These are phyloP conservation scores for Amiota mariae DNA, from an alignment of 2,888 invertebrate species.

Conservation along the genomic window DNA sequence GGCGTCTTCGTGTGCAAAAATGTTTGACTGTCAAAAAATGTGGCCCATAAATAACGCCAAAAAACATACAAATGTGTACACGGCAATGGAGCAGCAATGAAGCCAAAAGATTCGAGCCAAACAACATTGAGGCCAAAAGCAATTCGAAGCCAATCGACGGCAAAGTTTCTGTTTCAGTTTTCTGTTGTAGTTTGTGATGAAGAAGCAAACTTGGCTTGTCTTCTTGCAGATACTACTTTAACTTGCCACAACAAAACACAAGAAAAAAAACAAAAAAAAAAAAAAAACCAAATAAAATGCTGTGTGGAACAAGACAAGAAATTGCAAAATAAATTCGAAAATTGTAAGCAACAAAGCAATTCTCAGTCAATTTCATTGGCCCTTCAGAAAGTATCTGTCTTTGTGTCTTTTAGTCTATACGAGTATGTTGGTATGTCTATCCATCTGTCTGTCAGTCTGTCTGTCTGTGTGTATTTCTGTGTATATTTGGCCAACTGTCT, in stretches of 20 bases:
- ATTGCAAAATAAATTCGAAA: neutral
- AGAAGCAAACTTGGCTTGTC: too few relatives aligned
- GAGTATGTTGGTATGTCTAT: too few relatives aligned
- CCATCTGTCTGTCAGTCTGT: too few relatives aligned
- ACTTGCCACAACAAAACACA: neutral
- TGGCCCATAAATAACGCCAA: constrained; percentile 32
- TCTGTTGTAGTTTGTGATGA: too few relatives aligned
- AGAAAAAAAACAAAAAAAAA: neutral
- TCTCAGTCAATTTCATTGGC: constrained; percentile 14
- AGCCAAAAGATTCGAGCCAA: neutral
- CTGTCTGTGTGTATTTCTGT: too few relatives aligned
- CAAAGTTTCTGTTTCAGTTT: too few relatives aligned
- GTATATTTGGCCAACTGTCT: too few relatives aligned
- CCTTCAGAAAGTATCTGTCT: neutral
- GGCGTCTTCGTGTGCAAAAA: neutral
- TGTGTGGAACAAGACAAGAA: neutral
- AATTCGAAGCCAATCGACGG: constrained; percentile 3
- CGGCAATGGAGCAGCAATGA: neutral
- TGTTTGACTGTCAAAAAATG: constrained; percentile 30
- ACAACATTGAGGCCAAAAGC: constrained; percentile 7
- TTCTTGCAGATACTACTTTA: too few relatives aligned
- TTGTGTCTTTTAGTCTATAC: too few relatives aligned
- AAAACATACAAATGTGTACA: constrained; percentile 5
- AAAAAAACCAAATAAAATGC: neutral
- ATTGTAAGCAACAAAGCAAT: neutral